Evolutionary conservation across 2,113 vertebrate species (phyloP).

Genomic region (Nycticebus coucang): DNA sequence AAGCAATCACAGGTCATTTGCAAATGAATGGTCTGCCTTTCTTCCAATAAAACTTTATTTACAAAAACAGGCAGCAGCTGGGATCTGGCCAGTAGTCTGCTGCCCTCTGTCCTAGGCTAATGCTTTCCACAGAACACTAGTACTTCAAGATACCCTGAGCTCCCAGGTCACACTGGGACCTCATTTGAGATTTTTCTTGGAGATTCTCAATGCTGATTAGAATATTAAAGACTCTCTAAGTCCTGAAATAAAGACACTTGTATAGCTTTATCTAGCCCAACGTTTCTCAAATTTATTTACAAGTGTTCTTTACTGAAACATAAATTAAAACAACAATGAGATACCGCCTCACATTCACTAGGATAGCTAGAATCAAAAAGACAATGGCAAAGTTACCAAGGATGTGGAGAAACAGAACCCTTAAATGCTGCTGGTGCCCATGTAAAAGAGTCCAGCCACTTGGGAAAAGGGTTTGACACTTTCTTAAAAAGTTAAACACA

Average conservation of each 20-base stretch:
- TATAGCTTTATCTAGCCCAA: background rate
- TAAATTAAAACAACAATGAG: background rate
- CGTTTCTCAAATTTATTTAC: background rate
- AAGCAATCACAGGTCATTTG: background rate
- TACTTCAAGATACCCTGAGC: background rate
- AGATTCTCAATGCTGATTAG: background rate
- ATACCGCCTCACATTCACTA: background rate
- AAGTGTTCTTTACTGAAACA: background rate
- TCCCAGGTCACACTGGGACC: background rate
- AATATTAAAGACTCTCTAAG: background rate
- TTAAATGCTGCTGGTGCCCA: background rate
- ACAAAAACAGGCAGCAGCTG: background rate
- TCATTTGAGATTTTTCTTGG: background rate
- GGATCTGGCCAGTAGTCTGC: background rate
- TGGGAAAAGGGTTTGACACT: background rate
- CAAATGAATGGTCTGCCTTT: conserved; percentile 13
- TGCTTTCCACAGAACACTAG: conserved; percentile 24
- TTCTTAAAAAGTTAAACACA: background rate
- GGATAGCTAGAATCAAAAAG: background rate
- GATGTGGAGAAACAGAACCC: background rate
- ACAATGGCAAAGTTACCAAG: background rate
- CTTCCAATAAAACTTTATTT: conserved; percentile 60
- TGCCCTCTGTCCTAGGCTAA: background rate
- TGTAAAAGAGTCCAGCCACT: background rate
- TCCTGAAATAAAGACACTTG: background rate